Percentiles rank a stretch among this genome's conserved stretches.
phyloP scores from a whole-genome alignment of 1,140 invertebrate species.

The Drosophila kurseongensis region DNA sequence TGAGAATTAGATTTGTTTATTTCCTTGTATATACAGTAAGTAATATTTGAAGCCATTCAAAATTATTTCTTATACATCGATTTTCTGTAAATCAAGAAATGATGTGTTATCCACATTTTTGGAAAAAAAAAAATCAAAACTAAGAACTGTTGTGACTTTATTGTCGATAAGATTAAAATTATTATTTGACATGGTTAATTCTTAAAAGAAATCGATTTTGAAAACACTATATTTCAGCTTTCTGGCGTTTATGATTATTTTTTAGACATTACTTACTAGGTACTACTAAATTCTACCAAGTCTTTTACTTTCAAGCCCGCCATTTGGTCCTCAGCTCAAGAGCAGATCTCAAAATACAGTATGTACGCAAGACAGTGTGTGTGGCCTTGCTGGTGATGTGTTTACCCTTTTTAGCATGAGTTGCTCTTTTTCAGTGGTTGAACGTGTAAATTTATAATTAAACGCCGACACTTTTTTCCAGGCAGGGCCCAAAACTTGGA shows the following conservation, averaged over 20 bases:
- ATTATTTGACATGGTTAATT: no score
- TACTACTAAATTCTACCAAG: not conserved
- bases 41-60: no score
- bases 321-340: not conserved
- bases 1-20: no score
- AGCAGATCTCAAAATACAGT: slow-evolving; percentile 5
- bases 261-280: not conserved
- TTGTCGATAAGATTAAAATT: no score
- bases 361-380: slow-evolving; percentile 10
- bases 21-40: no score
- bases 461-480: slow-evolving; percentile 74
- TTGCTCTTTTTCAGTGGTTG: slow-evolving; percentile 71
- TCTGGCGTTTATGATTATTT: not conserved
- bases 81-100: no score
- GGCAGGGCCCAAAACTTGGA: slow-evolving; percentile 36
- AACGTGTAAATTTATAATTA: slow-evolving; percentile 82
- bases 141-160: no score
- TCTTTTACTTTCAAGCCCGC: not conserved
- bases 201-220: no score
- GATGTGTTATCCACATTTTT: no score
- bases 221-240: no score
- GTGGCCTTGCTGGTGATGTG: slow-evolving; percentile 52
- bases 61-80: no score
- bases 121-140: no score
- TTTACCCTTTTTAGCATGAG: slow-evolving; percentile 73